phyloP scores from a whole-genome alignment of 1,140 invertebrate genomes.

The Pomacea maculata region DNA sequence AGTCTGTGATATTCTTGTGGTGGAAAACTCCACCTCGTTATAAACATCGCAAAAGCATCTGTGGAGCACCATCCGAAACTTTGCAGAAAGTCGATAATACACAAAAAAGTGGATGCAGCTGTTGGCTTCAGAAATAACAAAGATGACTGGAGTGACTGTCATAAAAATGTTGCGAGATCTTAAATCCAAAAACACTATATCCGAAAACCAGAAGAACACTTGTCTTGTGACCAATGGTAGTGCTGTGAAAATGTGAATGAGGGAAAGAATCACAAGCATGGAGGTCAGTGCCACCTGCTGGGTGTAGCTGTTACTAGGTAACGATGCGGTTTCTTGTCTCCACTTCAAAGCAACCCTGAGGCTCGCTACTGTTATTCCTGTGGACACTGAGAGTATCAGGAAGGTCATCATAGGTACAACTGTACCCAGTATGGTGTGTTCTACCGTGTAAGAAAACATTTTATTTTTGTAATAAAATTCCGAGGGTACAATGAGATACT shows the following conservation, averaged over 20 bases:
- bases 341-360: neutral
- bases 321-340: neutral
- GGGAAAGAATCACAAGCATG: neutral
- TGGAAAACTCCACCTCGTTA: too few species aligned
- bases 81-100: neutral
- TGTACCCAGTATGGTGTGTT: neutral
- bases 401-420: neutral
- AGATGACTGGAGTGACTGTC: too few species aligned
- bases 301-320: neutral
- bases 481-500: too few species aligned
- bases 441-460: too few species aligned
- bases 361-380: neutral
- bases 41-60: too few species aligned
- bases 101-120: slow-evolving; percentile 6
- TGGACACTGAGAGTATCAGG: neutral
- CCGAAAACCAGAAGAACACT: too few species aligned
- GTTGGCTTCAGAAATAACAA: neutral
- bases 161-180: too few species aligned
- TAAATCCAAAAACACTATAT: rapidly evolving
- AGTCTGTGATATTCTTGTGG: too few species aligned
- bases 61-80: neutral
- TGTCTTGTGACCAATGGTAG: neutral
- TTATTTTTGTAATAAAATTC: too few species aligned
- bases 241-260: neutral
- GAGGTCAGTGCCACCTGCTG: slow-evolving; percentile 4